Base-by-base conservation (phyloP, 2,113 vertebrate species). In the Xyliphius kryptos region DNA sequence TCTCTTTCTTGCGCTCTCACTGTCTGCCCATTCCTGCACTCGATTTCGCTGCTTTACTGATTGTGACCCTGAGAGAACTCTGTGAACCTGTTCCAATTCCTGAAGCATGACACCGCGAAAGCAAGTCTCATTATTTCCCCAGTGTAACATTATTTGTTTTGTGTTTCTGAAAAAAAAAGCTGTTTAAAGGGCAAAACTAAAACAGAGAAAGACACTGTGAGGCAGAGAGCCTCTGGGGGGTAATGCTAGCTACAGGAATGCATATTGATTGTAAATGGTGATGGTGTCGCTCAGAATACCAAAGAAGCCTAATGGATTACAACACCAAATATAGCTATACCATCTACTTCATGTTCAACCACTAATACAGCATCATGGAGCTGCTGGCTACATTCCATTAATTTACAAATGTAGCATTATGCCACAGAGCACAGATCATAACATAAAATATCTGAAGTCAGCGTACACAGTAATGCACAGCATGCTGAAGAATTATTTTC, bases 221-320 rank as follows among this genome's bases (percentile, higher is more conserved):
- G 46, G 58, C 15, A 37, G 44, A 19, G 8, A 19, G 26, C 14
- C 21, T 61, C 46, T 37, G n/a, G 1, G 57, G 57, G 26, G 32
- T 11, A n/a, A 47, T 1, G 6, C 20, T 14, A 12, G 21, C 43
- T 47, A 13, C 41, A 59, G 15, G n/a, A n/a, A 37, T 22, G 11
- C 12, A 1, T 61, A 49, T 61, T 49, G 58, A 61, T 61, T 49
- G 58, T 49, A 61, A 61, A 61, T 37, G 16, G 26, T 5, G 44
- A 37, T 38, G 58, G 4, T 16, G 21, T 36, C 8, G 58, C 44
- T 43, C 58, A 61, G 58, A 61, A 61, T 61, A 49, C 44, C 58
- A 61, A 61, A 61, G 22, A 61, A 21, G 15, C 26, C 22, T 49
- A 61, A 61, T 61, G 58, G 58, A 61, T 61, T 49, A 49, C 13